These are phyloP conservation scores for Limosa lapponica DNA, from an alignment of 2,797 vertebrate genomes.

Conservation along the genomic window DNA sequence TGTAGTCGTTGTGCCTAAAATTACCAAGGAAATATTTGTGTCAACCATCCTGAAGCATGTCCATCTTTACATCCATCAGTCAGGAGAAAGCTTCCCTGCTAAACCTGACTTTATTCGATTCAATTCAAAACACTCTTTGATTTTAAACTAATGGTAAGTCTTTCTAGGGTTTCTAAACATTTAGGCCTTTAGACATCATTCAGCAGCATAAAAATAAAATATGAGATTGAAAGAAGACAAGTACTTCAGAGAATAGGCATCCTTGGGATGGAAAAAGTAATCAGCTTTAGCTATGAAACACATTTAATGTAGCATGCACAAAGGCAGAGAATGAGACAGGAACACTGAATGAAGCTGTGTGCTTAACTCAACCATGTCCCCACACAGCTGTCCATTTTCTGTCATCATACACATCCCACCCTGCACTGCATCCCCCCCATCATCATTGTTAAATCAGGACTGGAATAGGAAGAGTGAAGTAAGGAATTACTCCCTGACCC, in stretches of 20 bases:
- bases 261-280: neutral
- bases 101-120: neutral
- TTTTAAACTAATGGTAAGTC: neutral
- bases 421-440: neutral
- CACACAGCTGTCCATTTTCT: neutral
- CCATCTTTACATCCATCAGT: neutral
- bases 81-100: neutral
- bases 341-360: rapidly evolving
- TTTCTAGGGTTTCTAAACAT: neutral
- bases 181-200: neutral
- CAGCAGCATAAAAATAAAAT: neutral
- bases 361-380: neutral
- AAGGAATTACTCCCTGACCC: neutral
- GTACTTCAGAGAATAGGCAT: neutral
- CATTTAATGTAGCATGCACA: rapidly evolving
- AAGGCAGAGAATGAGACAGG: neutral
- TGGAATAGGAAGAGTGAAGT: neutral
- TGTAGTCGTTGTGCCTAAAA: conserved; percentile 85
- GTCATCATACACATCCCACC: neutral
- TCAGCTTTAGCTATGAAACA: neutral
- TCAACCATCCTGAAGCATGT: neutral
- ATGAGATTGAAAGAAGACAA: neutral
- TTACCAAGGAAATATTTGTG: neutral
- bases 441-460: neutral
- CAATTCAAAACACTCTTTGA: neutral